Base-by-base conservation (phyloP, 2,113 vertebrate genomes). In the Benitochromis conjunctus region DNA sequence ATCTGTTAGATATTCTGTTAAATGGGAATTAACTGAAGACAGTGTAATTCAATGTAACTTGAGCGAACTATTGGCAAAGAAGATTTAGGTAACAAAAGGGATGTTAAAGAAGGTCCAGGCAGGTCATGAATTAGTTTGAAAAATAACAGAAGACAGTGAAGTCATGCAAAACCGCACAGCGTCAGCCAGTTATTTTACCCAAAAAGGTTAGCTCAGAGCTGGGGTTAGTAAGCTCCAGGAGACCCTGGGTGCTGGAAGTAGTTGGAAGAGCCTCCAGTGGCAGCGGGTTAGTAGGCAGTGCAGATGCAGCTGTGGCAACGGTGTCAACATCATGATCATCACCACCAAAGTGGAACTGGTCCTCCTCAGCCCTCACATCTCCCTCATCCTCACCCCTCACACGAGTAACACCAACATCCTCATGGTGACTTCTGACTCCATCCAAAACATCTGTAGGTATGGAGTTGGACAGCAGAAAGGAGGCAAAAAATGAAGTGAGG, bases 221-320 rank as follows among this genome's bases (percentile, higher is more conserved):
- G 11, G 92, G 89, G 95, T 95, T 95, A 96, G 94, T 95, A 89
- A 92, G 85, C 81, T 93, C 91, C 91, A 84, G 86, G 53, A 60
- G 62, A 9, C 78, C 91, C 79, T 60, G 92, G 29, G 34, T 48
- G 84, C 85, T 88, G 89, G 86, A 92, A 12, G 88, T 64, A 84
- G 93, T 34, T 38, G 92, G 82, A 46, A 83, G 51, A 48, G 81
- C 88, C 82, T 94, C 92, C 78, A 77, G 79, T 19, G 64, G 91
- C 58, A 81, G 85, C 5, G 56, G 43, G 94, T 95, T 94, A 94
- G 93, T 95, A 92, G 86, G 82, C 84, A 87, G 76, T 8, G 82
- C 80, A 89, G 92, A 86, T 1, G 86, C 36, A 86, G 88, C 89
- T 8, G 91, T 41, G 71, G 86, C 78, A 74, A 82, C 58, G 48